These are phyloP conservation scores for Castor canadensis DNA, from an alignment of 2,113 vertebrate genomes.

Conservation along the genomic window DNA sequence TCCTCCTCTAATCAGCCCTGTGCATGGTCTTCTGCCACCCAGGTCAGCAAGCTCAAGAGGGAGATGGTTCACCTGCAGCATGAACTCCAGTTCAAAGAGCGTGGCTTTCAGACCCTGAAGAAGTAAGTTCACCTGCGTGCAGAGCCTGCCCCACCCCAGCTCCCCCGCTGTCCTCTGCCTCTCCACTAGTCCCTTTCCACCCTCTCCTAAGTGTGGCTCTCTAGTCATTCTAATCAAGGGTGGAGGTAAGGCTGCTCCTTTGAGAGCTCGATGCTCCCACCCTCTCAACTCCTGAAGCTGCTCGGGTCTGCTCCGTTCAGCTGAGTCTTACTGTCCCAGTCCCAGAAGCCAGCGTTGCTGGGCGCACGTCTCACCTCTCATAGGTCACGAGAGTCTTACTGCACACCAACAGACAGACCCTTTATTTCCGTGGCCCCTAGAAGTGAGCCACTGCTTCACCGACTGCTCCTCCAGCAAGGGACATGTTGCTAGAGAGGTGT, in stretches of 20 bases:
- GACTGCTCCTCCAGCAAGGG: neutral
- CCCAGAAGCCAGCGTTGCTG: neutral
- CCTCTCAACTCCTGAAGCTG: neutral
- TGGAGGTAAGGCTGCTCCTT: neutral
- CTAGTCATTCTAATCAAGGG: neutral
- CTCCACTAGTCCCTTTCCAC: neutral
- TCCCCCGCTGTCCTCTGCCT: neutral
- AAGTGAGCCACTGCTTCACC: neutral
- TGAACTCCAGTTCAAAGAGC: slow-evolving; percentile 96
- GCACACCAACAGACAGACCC: neutral
- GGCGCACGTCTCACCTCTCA: neutral
- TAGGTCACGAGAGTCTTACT: neutral
- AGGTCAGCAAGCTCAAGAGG: slow-evolving; percentile 98
- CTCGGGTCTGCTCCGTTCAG: neutral
- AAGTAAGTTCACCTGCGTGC: slow-evolving; percentile 87
- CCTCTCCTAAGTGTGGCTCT: neutral
- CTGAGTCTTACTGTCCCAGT: neutral
- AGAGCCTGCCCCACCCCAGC: neutral
- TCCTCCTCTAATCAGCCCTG: neutral
- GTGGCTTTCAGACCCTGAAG: slow-evolving; percentile 95
- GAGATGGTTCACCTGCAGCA: slow-evolving; percentile 96
- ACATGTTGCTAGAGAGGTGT: neutral
- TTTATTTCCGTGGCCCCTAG: neutral
- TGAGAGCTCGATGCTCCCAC: neutral
- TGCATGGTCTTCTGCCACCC: neutral